phyloP scores from a whole-genome alignment of 2,888 invertebrate genomes.

The Drosophila niveifrons region DNA sequence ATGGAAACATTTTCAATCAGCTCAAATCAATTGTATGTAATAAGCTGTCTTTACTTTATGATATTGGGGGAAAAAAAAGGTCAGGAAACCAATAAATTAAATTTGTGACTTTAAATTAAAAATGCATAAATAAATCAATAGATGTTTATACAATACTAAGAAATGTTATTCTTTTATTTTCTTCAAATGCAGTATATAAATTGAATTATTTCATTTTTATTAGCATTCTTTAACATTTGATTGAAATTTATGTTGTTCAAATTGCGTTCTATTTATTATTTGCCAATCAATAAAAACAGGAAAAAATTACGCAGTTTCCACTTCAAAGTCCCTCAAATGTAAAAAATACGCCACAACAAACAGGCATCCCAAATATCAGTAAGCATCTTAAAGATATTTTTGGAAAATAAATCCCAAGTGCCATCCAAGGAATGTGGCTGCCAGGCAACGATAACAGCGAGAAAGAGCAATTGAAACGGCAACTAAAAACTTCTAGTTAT shows the following conservation, averaged over 20 bases:
- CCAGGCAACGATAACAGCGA: conserved; percentile 39
- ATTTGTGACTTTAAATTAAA: background rate
- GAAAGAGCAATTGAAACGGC: conserved; percentile 26
- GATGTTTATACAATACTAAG: background rate
- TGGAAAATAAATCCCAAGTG: conserved; percentile 15
- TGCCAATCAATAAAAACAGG: conserved; percentile 48
- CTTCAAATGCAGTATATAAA: background rate
- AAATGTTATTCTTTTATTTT: background rate
- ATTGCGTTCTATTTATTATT: conserved; percentile 7
- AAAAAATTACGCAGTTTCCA: conserved; percentile 21
- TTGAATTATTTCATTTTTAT: background rate
- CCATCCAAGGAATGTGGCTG: conserved; percentile 33
- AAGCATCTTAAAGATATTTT: conserved; percentile 54
- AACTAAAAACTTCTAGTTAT: conserved; percentile 48
- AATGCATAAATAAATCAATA: background rate
- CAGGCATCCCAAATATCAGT: conserved; percentile 20
- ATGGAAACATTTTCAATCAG: conserved; percentile 7
- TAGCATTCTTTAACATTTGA: conserved; percentile 5
- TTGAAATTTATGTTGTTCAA: conserved; percentile 12
- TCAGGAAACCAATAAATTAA: background rate
- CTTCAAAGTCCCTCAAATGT: conserved; percentile 32
- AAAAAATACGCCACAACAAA: conserved; percentile 23
- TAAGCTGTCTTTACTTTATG: background rate
- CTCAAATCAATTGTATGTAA: conserved; percentile 5
- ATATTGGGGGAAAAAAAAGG: background rate